Evolutionary conservation across 2,888 invertebrate species (phyloP), one percentile per base, ranked within the genome.

Genomic region (Slavum lentiscoides): DNA sequence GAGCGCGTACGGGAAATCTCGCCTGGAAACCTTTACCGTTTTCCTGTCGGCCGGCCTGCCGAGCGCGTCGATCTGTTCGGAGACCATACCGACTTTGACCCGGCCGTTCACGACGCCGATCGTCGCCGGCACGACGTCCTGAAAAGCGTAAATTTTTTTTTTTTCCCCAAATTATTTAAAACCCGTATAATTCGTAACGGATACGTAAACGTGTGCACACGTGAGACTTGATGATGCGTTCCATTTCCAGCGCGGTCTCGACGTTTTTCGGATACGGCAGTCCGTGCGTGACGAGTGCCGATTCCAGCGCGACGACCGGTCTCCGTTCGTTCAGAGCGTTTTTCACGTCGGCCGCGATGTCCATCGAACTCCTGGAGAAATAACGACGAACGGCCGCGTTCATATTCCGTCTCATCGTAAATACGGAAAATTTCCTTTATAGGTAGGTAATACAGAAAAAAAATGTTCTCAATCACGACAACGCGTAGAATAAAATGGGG

Each of bases 261-360:
- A 96, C 88, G 88, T 99, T 99, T 74, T 93, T 89, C 0, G 98
- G 98, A 87, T 91, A 93, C 0, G 98, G 97, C 94, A 99, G 95
- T 64, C 99, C 99, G 88, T 99, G 98, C 1, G 98, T 98, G 82
- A 99, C 95, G 83, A 99, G 97, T 1, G 99, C 96, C 11, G 97
- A 97, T 89, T 99, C 99, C 84, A 99, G 88, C 2, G 98, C 97
- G 23, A 99, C 96, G 82, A 98, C 90, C 13, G 97, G 94, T 83
- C 89, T 88, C 49, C 88, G 87, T 69, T 88, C 87, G 75, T 87
- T 86, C 84, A 94, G 87, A 11, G 94, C 95, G 75, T 88, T 85
- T 77, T 86, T 86, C 74, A 97, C 92, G 85, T 92, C 91, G 55
- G 84, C 82, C 5, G 85, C 84, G 43, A 86, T 80, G 55, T 85